phyloP scores from a whole-genome alignment of 2,888 invertebrate genomes.

The Ctena decussata region DNA sequence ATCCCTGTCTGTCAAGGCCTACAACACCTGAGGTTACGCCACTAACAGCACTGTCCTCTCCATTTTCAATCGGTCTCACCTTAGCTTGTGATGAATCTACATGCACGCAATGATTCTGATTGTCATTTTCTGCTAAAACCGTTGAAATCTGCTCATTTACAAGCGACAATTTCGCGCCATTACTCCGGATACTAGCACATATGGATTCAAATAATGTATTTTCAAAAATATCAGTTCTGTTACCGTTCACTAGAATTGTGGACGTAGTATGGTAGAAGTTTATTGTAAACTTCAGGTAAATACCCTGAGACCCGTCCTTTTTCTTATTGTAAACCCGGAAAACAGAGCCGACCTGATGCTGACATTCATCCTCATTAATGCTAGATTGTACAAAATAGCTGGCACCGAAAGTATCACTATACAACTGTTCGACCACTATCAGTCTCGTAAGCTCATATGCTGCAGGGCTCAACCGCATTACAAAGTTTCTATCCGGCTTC shows the following conservation, averaged over 20 bases:
- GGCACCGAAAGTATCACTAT: neutral
- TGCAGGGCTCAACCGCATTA: neutral
- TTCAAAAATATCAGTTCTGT: neutral
- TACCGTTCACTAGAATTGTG: neutral
- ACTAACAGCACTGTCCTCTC: neutral
- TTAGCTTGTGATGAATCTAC: too few species aligned
- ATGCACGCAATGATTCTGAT: too few species aligned
- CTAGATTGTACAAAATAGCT: neutral
- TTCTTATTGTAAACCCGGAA: neutral
- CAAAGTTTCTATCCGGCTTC: neutral
- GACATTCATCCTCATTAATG: constrained; percentile 1
- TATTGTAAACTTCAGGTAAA: neutral
- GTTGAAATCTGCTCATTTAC: neutral
- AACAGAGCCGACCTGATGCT: neutral
- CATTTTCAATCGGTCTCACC: too few species aligned
- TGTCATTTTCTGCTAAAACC: neutral
- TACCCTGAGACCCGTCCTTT: neutral
- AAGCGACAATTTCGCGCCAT: neutral
- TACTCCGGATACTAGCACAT: neutral
- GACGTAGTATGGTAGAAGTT: neutral
- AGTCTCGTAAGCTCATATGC: neutral
- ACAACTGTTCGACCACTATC: neutral
- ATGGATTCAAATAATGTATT: neutral
- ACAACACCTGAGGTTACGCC: too few species aligned
- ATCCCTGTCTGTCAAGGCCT: too few species aligned